Evolutionary conservation across 1,140 invertebrate genomes (phyloP).

Genomic region (Amphibalanus amphitrite): DNA sequence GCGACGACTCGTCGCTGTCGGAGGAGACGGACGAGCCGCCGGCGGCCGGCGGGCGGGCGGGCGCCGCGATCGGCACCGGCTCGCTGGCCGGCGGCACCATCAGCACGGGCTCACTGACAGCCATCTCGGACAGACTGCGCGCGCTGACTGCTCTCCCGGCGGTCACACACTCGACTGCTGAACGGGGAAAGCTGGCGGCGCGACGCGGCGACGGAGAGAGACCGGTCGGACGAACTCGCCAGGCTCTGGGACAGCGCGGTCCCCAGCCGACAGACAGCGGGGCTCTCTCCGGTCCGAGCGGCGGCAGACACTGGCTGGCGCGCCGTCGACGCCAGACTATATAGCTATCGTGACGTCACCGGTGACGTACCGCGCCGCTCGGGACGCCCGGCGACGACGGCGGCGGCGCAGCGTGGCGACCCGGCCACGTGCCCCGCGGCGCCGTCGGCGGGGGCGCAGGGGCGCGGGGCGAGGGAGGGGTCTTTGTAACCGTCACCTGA

Average conservation of each 20-base stretch:
- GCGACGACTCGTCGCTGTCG: conserved; percentile 19
- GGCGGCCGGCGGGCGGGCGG: too few relatives aligned
- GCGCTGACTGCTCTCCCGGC: neutral
- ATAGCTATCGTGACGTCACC: neutral
- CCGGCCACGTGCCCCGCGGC: neutral
- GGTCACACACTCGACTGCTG: neutral
- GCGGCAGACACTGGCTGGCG: neutral
- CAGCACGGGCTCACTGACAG: neutral
- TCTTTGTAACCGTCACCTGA: too few relatives aligned
- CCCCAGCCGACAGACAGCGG: neutral
- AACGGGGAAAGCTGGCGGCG: too few relatives aligned
- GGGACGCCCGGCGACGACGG: neutral
- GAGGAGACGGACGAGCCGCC: neutral
- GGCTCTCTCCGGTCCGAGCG: neutral
- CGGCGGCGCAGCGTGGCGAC: too few relatives aligned
- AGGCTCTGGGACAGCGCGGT: neutral
- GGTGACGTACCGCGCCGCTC: neutral
- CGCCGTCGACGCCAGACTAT: neutral
- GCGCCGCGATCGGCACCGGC: conserved; percentile 19
- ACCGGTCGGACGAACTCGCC: neutral
- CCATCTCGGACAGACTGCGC: neutral
- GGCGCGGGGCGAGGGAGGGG: too few relatives aligned
- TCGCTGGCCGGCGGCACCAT: neutral
- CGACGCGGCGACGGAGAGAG: neutral
- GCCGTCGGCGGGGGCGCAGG: too few relatives aligned